Conservation (phyloP, 2,113 vertebrate species). For the Pan paniscus region DNA sequence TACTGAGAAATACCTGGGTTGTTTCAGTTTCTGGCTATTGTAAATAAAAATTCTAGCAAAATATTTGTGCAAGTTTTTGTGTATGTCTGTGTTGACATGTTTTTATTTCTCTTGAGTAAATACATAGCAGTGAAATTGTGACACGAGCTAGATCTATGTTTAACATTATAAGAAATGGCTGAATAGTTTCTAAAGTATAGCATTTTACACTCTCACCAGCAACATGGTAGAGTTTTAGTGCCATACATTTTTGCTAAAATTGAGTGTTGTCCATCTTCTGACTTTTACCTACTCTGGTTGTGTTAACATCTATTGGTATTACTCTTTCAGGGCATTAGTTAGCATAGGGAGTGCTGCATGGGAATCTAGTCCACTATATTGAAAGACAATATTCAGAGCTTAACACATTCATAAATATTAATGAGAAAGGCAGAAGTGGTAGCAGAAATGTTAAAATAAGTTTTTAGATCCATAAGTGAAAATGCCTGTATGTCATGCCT, state of each 20-base stretch:
- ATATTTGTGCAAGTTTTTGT: not conserved
- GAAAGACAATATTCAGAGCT: not conserved
- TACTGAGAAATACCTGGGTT: not conserved
- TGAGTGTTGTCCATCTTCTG: not conserved
- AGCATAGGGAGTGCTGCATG: not conserved
- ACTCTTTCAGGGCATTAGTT: not conserved
- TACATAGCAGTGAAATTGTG: not conserved
- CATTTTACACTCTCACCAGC: not conserved
- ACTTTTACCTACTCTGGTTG: not conserved
- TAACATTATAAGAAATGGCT: not conserved
- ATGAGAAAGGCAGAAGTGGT: not conserved
- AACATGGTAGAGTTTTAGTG: not conserved
- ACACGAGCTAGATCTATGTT: not conserved
- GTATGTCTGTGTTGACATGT: not conserved
- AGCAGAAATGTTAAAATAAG: not conserved
- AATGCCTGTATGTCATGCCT: not conserved
- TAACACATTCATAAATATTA: not conserved
- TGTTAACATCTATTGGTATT: not conserved
- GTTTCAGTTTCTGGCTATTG: not conserved
- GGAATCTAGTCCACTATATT: not conserved
- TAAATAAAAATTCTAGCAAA: not conserved
- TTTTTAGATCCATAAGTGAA: not conserved
- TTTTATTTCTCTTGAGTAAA: not conserved
- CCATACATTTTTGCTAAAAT: not conserved
- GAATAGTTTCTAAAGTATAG: not conserved